These are phyloP conservation scores for Orchesella flavescens DNA, from an alignment of 2,888 invertebrate species.

Conservation along the genomic window DNA sequence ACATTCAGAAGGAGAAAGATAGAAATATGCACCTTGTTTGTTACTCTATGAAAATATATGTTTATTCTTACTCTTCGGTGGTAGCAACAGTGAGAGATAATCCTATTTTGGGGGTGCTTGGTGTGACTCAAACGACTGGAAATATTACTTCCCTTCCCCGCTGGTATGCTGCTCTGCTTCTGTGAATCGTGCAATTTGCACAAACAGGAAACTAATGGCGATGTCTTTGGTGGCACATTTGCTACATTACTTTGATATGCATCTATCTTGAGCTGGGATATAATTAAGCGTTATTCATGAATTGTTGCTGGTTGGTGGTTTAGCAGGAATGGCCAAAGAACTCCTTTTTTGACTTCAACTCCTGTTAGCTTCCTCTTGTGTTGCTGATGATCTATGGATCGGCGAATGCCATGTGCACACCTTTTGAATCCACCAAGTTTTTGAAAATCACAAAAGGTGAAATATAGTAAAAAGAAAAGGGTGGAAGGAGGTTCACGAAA, in stretches of 20 bases:
- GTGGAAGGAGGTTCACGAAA: neutral
- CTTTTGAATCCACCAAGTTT: slow-evolving; percentile 32
- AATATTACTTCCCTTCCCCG: slow-evolving; percentile 68
- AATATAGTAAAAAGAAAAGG: slow-evolving; percentile 37
- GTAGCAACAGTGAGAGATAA: slow-evolving; percentile 43
- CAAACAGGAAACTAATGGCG: slow-evolving; percentile 62
- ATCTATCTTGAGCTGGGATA: slow-evolving; percentile 37
- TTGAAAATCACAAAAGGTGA: slow-evolving; percentile 54
- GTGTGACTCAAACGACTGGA: slow-evolving; percentile 70
- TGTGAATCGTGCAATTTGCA: slow-evolving; percentile 56
- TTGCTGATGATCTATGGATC: slow-evolving; percentile 53
- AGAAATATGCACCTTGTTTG: slow-evolving; percentile 38
- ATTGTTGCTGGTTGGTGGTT: slow-evolving; percentile 64
- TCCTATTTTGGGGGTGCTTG: slow-evolving; percentile 55
- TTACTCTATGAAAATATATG: slow-evolving; percentile 6
- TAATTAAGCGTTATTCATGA: slow-evolving; percentile 64
- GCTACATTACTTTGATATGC: slow-evolving; percentile 14
- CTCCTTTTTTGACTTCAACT: neutral
- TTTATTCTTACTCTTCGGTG: slow-evolving; percentile 23
- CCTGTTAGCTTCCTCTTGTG: slow-evolving; percentile 12
- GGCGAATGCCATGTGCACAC: slow-evolving; percentile 39
- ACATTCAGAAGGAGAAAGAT: slow-evolving; percentile 32
- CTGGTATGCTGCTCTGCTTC: slow-evolving; percentile 47
- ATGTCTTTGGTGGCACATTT: slow-evolving; percentile 64
- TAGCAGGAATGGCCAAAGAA: slow-evolving; percentile 44